Evolutionary conservation across 2,888 invertebrate genomes (phyloP).

Genomic region (Amblyjoppa fuscipennis): DNA sequence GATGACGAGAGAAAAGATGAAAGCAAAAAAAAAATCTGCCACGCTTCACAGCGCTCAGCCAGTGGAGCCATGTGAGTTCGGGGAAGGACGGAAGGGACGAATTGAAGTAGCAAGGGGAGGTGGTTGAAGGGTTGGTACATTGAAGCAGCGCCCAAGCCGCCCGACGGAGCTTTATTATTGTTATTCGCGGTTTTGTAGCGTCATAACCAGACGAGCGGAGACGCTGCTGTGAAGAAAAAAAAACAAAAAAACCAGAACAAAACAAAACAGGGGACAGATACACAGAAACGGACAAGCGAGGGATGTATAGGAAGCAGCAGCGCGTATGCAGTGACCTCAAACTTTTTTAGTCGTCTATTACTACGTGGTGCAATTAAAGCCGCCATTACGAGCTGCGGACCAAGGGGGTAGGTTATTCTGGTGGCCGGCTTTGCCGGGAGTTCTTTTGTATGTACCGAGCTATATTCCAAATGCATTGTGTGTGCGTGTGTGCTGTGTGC

Average conservation of each 20-base stretch:
- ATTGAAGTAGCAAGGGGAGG: constrained; percentile 42
- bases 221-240: constrained; percentile 40
- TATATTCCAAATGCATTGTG: constrained; percentile 4
- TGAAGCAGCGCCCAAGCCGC: constrained; percentile 45
- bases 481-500: neutral
- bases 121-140: constrained; percentile 42
- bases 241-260: neutral
- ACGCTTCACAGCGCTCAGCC: constrained; percentile 36
- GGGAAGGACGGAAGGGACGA: constrained; percentile 50
- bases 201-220: constrained; percentile 64
- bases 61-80: constrained; percentile 2
- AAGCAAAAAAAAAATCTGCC: constrained; percentile 23
- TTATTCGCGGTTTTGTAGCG: constrained; percentile 67
- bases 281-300: constrained; percentile 44
- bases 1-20: constrained; percentile 49
- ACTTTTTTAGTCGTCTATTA: constrained; percentile 61
- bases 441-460: constrained; percentile 7
- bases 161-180: constrained; percentile 65
- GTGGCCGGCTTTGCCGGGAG: neutral
- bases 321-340: constrained; percentile 48
- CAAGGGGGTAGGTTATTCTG: neutral
- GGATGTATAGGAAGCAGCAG: constrained; percentile 59
- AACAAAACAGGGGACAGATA: constrained; percentile 28
- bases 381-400: constrained; percentile 7
- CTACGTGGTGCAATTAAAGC: constrained; percentile 51